Conservation (phyloP, 1,140 invertebrate genomes). For the Dinoponera quadriceps region DNA sequence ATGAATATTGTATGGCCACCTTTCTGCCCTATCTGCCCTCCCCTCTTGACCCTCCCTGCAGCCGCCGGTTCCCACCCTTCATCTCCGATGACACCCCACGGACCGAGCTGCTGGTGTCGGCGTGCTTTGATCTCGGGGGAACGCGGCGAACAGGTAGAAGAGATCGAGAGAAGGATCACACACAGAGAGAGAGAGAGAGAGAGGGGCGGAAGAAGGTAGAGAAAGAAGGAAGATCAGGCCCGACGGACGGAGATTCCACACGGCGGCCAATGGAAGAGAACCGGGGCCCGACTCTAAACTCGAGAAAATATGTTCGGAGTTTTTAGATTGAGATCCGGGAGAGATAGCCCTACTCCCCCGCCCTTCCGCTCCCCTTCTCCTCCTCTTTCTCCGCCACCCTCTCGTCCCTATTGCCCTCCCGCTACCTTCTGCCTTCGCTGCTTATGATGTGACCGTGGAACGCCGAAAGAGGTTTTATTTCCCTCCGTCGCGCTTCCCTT, state of each 20-base stretch:
- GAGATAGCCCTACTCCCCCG: constrained; percentile 69
- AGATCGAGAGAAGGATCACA: constrained; percentile 63
- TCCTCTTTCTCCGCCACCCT: not conserved
- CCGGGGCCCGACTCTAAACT: constrained; percentile 72
- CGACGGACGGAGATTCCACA: constrained; percentile 68
- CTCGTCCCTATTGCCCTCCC: not conserved
- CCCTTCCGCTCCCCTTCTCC: not conserved
- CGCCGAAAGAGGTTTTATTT: constrained; percentile 66
- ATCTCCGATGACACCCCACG: constrained; percentile 81
- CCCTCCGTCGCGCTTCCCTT: constrained; percentile 10
- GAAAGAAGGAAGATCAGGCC: constrained; percentile 45
- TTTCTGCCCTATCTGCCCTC: constrained; percentile 56
- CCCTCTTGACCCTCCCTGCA: constrained; percentile 4
- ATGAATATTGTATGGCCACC: constrained; percentile 78
- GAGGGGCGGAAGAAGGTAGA: constrained; percentile 12
- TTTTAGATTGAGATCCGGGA: constrained; percentile 77
- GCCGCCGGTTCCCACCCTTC: constrained; percentile 64
- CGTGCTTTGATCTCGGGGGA: constrained; percentile 78
- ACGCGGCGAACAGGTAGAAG: constrained; percentile 79
- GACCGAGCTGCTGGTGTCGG: constrained; percentile 78
- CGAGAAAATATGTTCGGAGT: constrained; percentile 77
- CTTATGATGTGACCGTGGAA: constrained; percentile 51
- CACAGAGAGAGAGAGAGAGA: constrained; percentile 26
- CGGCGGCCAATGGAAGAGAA: constrained; percentile 69
- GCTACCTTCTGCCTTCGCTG: constrained; percentile 12